Evolutionary conservation across 2,888 invertebrate genomes (phyloP).

Genomic region (Aspidapion aeneum): DNA sequence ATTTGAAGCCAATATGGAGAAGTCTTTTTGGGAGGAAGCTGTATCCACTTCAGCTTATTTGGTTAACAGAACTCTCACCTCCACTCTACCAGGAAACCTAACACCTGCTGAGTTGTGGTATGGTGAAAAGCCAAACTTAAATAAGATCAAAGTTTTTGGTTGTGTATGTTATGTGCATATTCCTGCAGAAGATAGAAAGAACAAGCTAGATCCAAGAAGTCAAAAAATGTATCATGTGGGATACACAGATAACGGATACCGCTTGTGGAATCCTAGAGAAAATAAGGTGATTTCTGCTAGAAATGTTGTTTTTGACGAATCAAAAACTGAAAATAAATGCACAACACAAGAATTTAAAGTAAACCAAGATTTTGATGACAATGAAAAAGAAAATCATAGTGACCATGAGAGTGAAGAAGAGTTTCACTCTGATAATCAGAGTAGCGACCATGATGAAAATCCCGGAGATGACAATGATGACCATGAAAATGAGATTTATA

Average conservation of each 20-base stretch:
- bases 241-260: not conserved
- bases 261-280: conserved; percentile 3
- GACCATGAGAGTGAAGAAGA: no score
- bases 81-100: no score
- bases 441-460: no score
- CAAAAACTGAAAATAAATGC: not conserved
- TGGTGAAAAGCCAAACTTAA: conserved; percentile 2
- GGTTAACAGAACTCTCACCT: not conserved
- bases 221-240: conserved; percentile 5
- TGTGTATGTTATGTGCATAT: conserved; percentile 3
- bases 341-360: no score
- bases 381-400: no score
- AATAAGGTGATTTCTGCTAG: conserved; percentile 2
- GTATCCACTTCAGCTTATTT: conserved; percentile 14
- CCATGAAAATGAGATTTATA: no score
- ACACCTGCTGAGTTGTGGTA: no score
- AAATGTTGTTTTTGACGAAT: conserved; percentile 10
- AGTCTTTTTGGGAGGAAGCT: conserved; percentile 22
- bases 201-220: conserved; percentile 1
- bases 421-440: no score
- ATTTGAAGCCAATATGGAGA: conserved; percentile 18
- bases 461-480: no score
- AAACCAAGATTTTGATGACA: no score
- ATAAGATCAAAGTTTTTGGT: conserved; percentile 8
- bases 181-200: not conserved